Evolutionary conservation across 2,888 invertebrate genomes (phyloP).

Genomic region (Aleiodes leptofemur): DNA sequence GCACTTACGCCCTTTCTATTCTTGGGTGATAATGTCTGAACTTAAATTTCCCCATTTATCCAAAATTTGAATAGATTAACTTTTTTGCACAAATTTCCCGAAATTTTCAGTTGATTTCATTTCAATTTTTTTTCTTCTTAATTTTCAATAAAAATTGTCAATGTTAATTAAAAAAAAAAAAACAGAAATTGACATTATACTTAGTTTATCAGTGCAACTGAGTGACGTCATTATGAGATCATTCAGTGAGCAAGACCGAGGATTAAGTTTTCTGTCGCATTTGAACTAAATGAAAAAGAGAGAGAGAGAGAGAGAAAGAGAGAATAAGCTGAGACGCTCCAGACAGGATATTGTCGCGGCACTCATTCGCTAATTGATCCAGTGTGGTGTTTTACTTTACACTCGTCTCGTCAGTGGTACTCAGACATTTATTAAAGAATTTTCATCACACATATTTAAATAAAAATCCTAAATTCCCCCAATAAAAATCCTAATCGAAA

Average conservation of each 20-base stretch:
- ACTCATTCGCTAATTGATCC: conserved; percentile 72
- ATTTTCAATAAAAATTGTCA: background rate
- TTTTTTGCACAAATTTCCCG: no score
- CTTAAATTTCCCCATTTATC: no score
- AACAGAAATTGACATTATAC: background rate
- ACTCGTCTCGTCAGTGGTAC: conserved; percentile 60
- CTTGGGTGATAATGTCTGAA: no score
- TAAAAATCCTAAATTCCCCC: no score
- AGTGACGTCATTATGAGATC: conserved; percentile 56
- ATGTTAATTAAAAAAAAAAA: background rate
- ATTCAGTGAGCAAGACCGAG: conserved; percentile 44
- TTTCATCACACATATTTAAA: background rate
- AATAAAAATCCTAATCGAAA: background rate
- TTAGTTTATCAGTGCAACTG: conserved; percentile 5
- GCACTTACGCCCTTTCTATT: no score
- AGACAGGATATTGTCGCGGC: conserved; percentile 73
- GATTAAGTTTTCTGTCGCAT: conserved; percentile 24
- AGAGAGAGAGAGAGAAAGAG: conserved; percentile 41
- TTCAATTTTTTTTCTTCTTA: no score
- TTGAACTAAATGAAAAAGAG: conserved; percentile 39
- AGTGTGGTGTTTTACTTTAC: conserved; percentile 69
- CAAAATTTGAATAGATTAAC: no score
- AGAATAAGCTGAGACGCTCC: conserved; percentile 52
- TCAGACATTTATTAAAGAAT: conserved; percentile 54
- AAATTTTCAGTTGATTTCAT: no score